phyloP scores from a whole-genome alignment of 2,113 vertebrate species.

The Sclerurus mexicanus region DNA sequence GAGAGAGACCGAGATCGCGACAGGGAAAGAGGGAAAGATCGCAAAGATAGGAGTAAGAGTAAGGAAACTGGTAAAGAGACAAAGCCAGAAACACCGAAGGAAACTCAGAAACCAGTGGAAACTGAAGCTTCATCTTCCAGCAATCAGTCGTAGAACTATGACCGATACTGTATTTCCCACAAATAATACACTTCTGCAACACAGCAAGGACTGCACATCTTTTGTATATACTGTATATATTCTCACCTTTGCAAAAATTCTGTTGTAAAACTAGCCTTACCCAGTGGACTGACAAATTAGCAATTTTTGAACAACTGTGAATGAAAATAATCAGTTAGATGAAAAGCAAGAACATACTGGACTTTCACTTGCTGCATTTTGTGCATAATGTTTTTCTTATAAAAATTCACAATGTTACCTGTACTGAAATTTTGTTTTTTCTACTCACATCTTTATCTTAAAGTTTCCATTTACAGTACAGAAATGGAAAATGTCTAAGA shows the following conservation, averaged over 20 bases:
- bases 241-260: background rate
- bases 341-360: constrained; percentile 31
- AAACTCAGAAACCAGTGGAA: constrained; percentile 72
- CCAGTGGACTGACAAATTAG: constrained; percentile 3
- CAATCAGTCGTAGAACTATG: constrained; percentile 52
- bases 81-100: constrained; percentile 77
- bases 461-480: constrained; percentile 74
- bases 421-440: constrained; percentile 65
- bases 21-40: constrained; percentile 73
- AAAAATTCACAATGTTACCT: constrained; percentile 60
- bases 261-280: constrained; percentile 49
- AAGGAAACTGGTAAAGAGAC: constrained; percentile 78
- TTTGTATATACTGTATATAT: constrained; percentile 61
- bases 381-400: constrained; percentile 76
- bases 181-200: background rate
- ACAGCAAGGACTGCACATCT: background rate
- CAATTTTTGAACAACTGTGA: constrained; percentile 58
- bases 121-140: constrained; percentile 35
- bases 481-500: constrained; percentile 71
- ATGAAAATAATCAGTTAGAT: constrained; percentile 19
- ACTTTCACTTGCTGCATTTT: constrained; percentile 72
- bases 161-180: background rate
- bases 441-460: constrained; percentile 64
- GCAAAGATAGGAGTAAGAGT: constrained; percentile 80
- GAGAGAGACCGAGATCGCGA: constrained; percentile 73